phyloP scores from a whole-genome alignment of 2,888 invertebrate species.

The Dendrolimus pini region DNA sequence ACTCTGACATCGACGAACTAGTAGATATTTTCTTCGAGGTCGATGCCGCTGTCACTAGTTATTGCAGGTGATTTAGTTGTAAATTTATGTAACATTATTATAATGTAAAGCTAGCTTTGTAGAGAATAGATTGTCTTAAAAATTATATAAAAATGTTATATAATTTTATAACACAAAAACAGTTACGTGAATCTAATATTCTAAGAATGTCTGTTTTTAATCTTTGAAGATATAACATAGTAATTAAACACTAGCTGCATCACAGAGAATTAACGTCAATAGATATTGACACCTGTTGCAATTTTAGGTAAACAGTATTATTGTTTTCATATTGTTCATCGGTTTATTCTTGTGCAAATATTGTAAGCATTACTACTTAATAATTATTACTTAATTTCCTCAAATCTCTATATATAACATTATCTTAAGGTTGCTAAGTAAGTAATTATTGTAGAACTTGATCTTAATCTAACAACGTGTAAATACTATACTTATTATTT shows the following conservation, averaged over 20 bases:
- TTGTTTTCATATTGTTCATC: neutral
- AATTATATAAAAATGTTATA: neutral
- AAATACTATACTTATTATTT: too few species aligned
- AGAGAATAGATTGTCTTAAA: neutral
- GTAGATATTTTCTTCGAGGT: constrained; percentile 71
- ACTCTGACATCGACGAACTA: constrained; percentile 64
- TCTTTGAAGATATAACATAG: too few species aligned
- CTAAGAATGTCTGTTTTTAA: neutral
- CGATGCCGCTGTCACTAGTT: constrained; percentile 62
- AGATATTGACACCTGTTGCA: neutral
- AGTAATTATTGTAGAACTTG: too few species aligned
- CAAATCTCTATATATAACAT: too few species aligned
- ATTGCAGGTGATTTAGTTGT: constrained; percentile 48
- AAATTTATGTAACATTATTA: neutral
- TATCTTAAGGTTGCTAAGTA: too few species aligned
- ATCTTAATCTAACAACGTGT: too few species aligned
- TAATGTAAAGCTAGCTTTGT: neutral
- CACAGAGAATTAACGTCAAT: neutral
- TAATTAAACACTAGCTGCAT: neutral
- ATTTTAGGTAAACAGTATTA: neutral
- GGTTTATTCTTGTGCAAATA: too few species aligned
- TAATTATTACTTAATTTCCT: too few species aligned
- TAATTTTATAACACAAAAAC: neutral
- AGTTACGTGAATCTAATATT: neutral
- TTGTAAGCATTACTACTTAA: too few species aligned